Evolutionary conservation across 2,797 vertebrate genomes (phyloP).

Genomic region (Semotilus atromaculatus): DNA sequence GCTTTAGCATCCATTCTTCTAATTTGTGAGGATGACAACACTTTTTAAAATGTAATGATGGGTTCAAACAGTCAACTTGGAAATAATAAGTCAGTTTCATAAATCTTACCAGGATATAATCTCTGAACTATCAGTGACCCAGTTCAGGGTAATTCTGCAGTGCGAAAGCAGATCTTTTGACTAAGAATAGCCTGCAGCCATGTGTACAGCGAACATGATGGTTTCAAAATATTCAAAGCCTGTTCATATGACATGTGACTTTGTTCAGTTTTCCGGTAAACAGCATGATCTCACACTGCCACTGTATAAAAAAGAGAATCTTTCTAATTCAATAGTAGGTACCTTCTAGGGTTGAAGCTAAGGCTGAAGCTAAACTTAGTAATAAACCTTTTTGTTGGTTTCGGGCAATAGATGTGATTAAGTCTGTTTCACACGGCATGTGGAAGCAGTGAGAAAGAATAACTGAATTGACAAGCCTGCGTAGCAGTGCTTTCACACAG

Average conservation of each 20-base stretch:
- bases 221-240: background rate
- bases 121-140: slow-evolving; percentile 27
- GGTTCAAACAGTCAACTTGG: slow-evolving; percentile 6
- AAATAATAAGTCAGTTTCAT: background rate
- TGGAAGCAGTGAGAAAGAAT: slow-evolving; percentile 2
- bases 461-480: background rate
- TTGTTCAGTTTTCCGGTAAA: background rate
- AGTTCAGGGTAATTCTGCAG: slow-evolving; percentile 8
- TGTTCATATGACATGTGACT: background rate
- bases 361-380: background rate
- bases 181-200: background rate
- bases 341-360: too few species aligned
- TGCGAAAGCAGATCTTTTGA: background rate
- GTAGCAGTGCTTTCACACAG: slow-evolving; percentile 8
- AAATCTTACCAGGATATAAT: slow-evolving; percentile 5
- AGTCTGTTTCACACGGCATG: background rate
- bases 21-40: background rate
- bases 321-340: background rate
- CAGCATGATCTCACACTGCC: background rate
- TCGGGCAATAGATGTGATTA: background rate
- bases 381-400: background rate
- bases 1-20: background rate
- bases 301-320: background rate
- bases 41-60: background rate
- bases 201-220: background rate